A percentile compares a stretch with the other conserved stretches of the same genome.
Evolutionary conservation across 2,113 vertebrate species (phyloP).

Genomic region (Crotalus helleri): DNA sequence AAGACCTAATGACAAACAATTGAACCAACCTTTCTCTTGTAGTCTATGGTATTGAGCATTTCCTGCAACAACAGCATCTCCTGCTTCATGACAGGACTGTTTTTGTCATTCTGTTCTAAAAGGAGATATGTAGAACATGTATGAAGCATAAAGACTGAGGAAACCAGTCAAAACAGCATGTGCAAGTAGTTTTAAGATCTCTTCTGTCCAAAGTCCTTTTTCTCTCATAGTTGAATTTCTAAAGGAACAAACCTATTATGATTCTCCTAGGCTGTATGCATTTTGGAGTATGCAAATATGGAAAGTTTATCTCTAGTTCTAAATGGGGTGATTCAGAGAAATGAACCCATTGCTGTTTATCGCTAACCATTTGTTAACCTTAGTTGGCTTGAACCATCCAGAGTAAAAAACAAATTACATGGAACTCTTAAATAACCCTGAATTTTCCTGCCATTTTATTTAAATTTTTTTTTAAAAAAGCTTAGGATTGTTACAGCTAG

Average conservation of each 20-base stretch:
- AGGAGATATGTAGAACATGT: background rate
- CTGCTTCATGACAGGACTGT: conserved; percentile 81
- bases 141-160: background rate
- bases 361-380: background rate
- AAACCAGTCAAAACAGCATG: background rate
- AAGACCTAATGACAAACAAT: background rate
- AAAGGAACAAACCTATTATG: background rate
- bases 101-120: conserved; percentile 84
- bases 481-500: background rate
- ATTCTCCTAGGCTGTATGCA: background rate
- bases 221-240: background rate
- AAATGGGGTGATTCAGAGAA: background rate
- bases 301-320: background rate
- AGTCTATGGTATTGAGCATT: conserved; percentile 93
- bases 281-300: background rate
- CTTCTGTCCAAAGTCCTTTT: background rate
- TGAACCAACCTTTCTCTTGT: conserved; percentile 86
- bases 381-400: background rate
- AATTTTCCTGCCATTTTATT: background rate
- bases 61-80: conserved; percentile 88
- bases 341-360: background rate
- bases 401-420: background rate
- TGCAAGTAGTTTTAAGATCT: background rate
- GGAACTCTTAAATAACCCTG: background rate
- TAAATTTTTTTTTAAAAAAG: background rate